Evolutionary conservation across 2,797 vertebrate genomes (phyloP).

Genomic region (Onychomys torridus): DNA sequence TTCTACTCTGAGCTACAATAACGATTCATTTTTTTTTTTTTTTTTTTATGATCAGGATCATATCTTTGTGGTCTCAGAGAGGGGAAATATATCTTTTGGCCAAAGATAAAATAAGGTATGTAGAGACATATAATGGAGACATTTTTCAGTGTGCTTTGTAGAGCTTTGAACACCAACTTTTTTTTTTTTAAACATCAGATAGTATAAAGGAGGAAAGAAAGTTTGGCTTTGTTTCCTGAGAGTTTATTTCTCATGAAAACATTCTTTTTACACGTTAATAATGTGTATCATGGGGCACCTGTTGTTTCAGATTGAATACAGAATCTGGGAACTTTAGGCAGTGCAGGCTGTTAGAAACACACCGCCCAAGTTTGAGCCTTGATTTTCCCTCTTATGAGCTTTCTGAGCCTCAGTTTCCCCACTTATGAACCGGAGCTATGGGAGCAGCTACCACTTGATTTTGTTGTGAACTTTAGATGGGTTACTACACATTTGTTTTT

Average conservation of each 20-base stretch:
- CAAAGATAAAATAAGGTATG: not conserved
- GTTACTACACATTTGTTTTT: not conserved
- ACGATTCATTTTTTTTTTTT: not conserved
- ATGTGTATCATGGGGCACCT: not conserved
- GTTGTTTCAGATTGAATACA: not conserved
- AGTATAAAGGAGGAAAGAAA: not conserved
- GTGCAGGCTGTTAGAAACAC: not conserved
- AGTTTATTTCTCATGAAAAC: slow-evolving; percentile 11
- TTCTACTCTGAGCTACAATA: not conserved
- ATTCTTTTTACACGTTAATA: not conserved
- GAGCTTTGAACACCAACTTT: not conserved
- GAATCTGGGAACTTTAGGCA: slow-evolving; percentile 7
- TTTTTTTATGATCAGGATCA: not conserved
- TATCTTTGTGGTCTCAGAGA: not conserved
- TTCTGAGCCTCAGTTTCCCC: not conserved
- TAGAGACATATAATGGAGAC: not conserved
- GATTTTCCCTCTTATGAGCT: not conserved
- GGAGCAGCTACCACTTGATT: not conserved
- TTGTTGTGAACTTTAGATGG: not conserved
- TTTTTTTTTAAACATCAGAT: not conserved
- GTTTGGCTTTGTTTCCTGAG: not conserved
- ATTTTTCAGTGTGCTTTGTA: not conserved
- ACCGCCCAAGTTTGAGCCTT: not conserved
- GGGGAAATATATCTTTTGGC: not conserved
- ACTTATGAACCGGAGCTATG: not conserved